Evolutionary conservation across 1,140 invertebrate species (phyloP), one percentile per base, ranked within the genome.

Genomic region (Drosophila melanica): DNA sequence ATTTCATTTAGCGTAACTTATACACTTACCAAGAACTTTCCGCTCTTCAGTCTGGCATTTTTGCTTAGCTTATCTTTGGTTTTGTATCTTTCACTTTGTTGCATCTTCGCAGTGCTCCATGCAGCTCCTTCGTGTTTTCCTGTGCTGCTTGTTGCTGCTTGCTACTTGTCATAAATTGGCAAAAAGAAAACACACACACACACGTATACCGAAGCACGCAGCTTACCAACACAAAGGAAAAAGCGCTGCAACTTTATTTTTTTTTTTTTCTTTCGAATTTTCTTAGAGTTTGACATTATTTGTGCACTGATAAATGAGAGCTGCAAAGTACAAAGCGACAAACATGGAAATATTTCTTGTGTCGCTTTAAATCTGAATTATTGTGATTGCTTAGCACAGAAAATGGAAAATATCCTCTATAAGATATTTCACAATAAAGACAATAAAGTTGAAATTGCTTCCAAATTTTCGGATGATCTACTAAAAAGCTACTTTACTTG

Each of bases 1-100:
- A 86, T 86, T 86, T 86, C 81, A 86, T 86, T 86, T 87, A 86
- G 82, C 79, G 73, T 76, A 74, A 74, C 69, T 67, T 85, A 79
- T 72, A 67, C 63, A 51, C 59, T 65, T 77, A 69, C 71, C 55
- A 33, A 58, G 67, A 73, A 74, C 50, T 71, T 82, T 79, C 59
- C 63, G 78, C 67, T 77, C 66, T 68, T 79, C 62, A 54, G 60
- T 42, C 55, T 77, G 55, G 65, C 54, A 79, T 75, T 78, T 70
- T 72, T 44, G 51, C 59, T 58, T 27, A 60, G 81, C 67, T 82
- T 87, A 84, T 87, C 84, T 78, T 72, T 74, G 70, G 68, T 68
- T 84, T 71, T 75, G 72, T 84, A 89, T 75, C 68, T 58, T 63
- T 58, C 23, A 67, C 47, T 63, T 44, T 37, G 37, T 55, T 35